phyloP scores from a whole-genome alignment of 2,888 invertebrate genomes.

The Heliothis peltigera region DNA sequence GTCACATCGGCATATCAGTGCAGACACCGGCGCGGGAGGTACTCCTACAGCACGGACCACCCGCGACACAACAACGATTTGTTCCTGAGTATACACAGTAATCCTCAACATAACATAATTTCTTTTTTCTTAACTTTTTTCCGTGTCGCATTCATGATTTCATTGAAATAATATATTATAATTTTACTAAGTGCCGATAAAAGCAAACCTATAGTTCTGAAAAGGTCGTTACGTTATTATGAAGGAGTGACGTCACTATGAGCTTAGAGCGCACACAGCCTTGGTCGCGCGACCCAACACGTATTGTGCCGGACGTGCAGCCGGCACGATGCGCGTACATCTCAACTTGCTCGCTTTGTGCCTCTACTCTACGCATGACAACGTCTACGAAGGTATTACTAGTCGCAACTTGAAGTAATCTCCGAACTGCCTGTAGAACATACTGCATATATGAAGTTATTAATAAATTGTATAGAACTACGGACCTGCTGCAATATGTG shows the following conservation, averaged over 20 bases:
- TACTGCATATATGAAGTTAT: no score
- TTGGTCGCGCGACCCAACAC: constrained; percentile 25
- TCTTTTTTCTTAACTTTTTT: no score
- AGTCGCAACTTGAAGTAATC: background rate
- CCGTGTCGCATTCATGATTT: constrained; percentile 31
- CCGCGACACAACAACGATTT: background rate
- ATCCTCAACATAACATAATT: background rate
- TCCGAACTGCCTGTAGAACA: background rate
- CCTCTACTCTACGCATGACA: background rate
- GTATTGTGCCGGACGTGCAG: constrained; percentile 19
- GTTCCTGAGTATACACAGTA: background rate
- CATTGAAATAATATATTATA: constrained; percentile 43
- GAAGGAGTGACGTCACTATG: constrained; percentile 50
- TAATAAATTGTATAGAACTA: background rate
- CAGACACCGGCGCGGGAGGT: no score
- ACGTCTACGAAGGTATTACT: background rate
- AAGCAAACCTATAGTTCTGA: constrained; percentile 30
- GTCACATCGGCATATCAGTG: no score
- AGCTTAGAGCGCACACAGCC: constrained; percentile 46
- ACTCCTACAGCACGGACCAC: no score
- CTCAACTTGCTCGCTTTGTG: background rate
- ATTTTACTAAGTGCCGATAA: constrained; percentile 11
- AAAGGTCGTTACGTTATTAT: constrained; percentile 37
- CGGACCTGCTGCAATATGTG: background rate
- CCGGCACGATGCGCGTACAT: background rate